A percentile compares a stretch with the other conserved stretches of the same genome.
Evolutionary conservation across 2,888 invertebrate genomes (phyloP).

Genomic region (Phortica magna): DNA sequence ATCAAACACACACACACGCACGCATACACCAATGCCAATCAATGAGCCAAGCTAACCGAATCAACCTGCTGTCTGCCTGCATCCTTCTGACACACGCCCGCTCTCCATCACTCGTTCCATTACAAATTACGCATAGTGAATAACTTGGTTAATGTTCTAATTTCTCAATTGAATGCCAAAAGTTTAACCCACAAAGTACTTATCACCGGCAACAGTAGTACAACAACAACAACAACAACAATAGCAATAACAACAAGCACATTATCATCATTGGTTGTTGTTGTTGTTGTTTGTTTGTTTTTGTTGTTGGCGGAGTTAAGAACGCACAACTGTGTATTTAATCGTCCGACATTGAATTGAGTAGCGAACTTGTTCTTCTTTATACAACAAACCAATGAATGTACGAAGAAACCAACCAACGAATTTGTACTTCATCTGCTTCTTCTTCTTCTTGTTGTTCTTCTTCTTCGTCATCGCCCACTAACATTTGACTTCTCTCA

Average conservation of each 20-base stretch:
- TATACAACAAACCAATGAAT: too few relatives aligned
- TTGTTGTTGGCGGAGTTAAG: too few relatives aligned
- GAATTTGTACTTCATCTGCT: too few relatives aligned
- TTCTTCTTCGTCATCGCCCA: neutral
- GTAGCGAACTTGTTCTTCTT: slow-evolving; percentile 7
- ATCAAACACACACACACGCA: neutral
- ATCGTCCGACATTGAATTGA: slow-evolving; percentile 29
- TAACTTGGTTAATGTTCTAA: slow-evolving; percentile 71
- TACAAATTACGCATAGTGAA: slow-evolving; percentile 40
- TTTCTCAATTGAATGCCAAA: slow-evolving; percentile 73
- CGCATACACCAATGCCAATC: too few relatives aligned
- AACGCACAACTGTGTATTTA: slow-evolving; percentile 18
- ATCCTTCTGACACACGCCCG: neutral
- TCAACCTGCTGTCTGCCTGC: neutral
- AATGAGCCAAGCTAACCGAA: neutral
- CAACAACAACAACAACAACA: neutral
- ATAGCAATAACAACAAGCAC: neutral
- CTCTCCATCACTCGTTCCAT: neutral
- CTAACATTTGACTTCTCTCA: slow-evolving; percentile 20
- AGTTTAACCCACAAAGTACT: slow-evolving; percentile 41
- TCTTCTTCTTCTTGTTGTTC: too few relatives aligned
- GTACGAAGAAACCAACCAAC: too few relatives aligned
- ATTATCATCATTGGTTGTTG: too few relatives aligned
- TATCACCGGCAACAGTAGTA: slow-evolving; percentile 19
- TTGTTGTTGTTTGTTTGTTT: too few relatives aligned